phyloP scores from a whole-genome alignment of 2,113 vertebrate species.

The Oryzias woworae region DNA sequence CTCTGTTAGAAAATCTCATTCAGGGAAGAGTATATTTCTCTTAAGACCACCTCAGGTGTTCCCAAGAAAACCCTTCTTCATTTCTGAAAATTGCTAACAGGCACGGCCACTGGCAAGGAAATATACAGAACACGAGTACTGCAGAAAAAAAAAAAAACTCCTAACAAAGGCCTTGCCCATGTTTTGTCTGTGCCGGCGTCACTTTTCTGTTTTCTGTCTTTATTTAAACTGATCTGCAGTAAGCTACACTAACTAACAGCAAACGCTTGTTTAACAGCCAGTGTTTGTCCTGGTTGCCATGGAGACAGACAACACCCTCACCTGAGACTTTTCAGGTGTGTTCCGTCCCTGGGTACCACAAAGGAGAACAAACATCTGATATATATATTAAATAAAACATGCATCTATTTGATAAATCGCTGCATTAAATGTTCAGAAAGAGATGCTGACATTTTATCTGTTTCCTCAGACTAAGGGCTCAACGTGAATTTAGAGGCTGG shows the following conservation, averaged over 20 bases:
- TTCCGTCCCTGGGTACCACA: slow-evolving; percentile 43
- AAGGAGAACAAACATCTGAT: slow-evolving; percentile 34
- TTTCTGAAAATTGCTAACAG: slow-evolving; percentile 22
- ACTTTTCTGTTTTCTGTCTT: slow-evolving; percentile 2
- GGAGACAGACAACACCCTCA: slow-evolving; percentile 63
- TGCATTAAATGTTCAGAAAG: background rate
- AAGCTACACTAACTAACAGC: slow-evolving; percentile 38
- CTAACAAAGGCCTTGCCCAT: slow-evolving; percentile 18
- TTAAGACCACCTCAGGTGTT: slow-evolving; percentile 9
- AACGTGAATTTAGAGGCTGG: slow-evolving; percentile 22
- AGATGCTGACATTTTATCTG: slow-evolving; percentile 21
- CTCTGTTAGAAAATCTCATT: slow-evolving; percentile 29
- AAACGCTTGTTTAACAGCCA: slow-evolving; percentile 26
- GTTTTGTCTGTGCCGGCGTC: slow-evolving; percentile 6
- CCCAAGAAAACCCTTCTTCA: slow-evolving; percentile 18
- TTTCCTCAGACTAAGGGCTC: slow-evolving; percentile 9
- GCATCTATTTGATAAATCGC: background rate
- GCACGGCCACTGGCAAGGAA: slow-evolving; percentile 18
- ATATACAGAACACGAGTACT: background rate
- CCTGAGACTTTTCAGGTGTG: slow-evolving; percentile 66
- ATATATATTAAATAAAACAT: slow-evolving; percentile 8
- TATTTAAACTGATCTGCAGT: slow-evolving; percentile 26
- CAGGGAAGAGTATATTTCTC: slow-evolving; percentile 22
- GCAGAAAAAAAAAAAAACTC: slow-evolving; percentile 10
- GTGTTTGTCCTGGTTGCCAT: slow-evolving; percentile 61